Evolutionary conservation across 2,113 vertebrate species (phyloP).

Genomic region (Nothocercus nigrocapillus): DNA sequence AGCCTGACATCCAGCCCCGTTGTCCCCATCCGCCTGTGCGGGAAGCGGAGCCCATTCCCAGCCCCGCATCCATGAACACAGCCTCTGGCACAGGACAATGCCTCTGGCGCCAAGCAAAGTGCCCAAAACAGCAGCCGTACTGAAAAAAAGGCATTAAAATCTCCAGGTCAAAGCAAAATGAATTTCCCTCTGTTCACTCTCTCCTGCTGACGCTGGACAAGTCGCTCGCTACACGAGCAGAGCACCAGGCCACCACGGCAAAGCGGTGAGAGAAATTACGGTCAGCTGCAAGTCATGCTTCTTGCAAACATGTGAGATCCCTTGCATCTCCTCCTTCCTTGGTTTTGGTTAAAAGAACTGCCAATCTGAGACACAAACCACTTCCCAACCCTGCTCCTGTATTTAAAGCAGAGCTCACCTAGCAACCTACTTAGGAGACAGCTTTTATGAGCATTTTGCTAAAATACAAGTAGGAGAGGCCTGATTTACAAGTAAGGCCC

Average conservation of each 20-base stretch:
- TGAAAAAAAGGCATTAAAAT: background rate
- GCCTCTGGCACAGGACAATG: fast-evolving
- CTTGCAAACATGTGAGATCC: background rate
- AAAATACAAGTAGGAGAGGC: background rate
- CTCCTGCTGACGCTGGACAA: background rate
- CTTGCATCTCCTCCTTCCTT: background rate
- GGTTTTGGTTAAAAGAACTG: background rate
- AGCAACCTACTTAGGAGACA: background rate
- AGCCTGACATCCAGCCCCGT: background rate
- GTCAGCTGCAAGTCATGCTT: background rate
- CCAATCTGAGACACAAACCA: background rate
- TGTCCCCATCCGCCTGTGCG: background rate
- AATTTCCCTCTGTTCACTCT: background rate
- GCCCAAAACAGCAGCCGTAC: fast-evolving
- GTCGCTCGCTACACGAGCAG: fast-evolving
- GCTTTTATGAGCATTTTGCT: background rate
- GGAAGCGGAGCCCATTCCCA: background rate
- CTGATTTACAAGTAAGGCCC: background rate
- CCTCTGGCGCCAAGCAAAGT: fast-evolving
- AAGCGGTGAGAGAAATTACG: background rate
- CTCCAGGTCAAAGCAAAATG: background rate
- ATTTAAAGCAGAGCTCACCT: background rate
- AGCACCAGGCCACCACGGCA: background rate
- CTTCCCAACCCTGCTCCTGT: background rate
- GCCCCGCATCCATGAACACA: background rate